phyloP scores from a whole-genome alignment of 2,113 vertebrate genomes.

The Gobiocypris rarus region DNA sequence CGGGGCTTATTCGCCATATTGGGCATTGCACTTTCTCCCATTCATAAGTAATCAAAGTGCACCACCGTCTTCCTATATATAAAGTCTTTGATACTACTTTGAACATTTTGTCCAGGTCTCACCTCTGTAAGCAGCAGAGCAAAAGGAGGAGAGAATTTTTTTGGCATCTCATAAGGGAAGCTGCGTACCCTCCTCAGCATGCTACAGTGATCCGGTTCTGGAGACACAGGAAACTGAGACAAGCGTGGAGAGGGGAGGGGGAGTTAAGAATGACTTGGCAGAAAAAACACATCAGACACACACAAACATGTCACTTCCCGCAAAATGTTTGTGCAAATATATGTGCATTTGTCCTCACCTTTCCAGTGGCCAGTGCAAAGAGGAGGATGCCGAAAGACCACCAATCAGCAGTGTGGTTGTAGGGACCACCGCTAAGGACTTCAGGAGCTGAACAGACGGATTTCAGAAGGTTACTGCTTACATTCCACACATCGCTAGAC shows the following conservation, averaged over 20 bases:
- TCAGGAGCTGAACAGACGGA: constrained; percentile 83
- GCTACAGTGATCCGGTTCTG: constrained; percentile 84
- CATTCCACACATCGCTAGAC: not conserved
- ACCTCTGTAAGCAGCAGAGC: constrained; percentile 89
- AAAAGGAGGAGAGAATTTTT: constrained; percentile 78
- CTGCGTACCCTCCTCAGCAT: constrained; percentile 88
- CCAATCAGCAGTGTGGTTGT: constrained; percentile 92
- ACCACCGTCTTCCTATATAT: too few relatives aligned
- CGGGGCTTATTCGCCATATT: too few relatives aligned
- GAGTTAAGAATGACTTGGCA: constrained; percentile 4
- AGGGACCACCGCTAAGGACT: constrained; percentile 92
- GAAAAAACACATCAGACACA: not conserved
- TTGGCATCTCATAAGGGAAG: constrained; percentile 81
- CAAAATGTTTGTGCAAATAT: not conserved
- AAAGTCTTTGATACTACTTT: not conserved
- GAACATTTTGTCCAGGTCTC: constrained; percentile 42
- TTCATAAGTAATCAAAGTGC: too few relatives aligned
- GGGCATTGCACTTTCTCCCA: too few relatives aligned
- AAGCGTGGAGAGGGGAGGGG: not conserved
- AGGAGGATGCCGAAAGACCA: constrained; percentile 94
- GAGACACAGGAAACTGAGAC: constrained; percentile 86
- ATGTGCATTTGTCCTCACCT: constrained; percentile 75
- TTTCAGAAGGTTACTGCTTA: constrained; percentile 12
- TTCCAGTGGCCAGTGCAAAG: constrained; percentile 87
- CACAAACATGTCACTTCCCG: not conserved